A percentile compares a stretch with the other conserved stretches of the same genome.
phyloP scores from a whole-genome alignment of 2,797 vertebrate species.

The Otolemur crassicaudatus region DNA sequence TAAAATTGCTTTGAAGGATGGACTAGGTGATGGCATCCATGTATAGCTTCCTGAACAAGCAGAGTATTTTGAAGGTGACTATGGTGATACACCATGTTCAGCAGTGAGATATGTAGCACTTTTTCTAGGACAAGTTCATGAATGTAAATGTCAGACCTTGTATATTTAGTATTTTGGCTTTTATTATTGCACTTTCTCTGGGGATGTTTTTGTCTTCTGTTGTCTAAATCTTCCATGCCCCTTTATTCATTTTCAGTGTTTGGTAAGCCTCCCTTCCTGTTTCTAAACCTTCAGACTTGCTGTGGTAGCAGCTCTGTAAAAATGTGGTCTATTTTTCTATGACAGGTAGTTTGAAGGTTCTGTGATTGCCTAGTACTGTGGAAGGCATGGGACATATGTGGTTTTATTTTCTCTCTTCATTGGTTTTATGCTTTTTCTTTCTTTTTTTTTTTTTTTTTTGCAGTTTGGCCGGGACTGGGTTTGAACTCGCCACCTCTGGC shows the following conservation, averaged over 20 bases:
- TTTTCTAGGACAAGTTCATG: no score
- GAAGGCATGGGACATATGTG: background rate
- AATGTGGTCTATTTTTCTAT: conserved; percentile 13
- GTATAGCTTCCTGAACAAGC: no score
- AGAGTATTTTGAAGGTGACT: no score
- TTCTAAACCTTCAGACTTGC: background rate
- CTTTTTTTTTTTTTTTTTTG: no score
- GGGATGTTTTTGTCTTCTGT: background rate
- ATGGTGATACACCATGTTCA: no score
- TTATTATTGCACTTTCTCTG: background rate
- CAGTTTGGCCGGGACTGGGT: no score
- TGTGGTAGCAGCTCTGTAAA: background rate
- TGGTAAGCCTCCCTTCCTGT: background rate
- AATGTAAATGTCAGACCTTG: no score
- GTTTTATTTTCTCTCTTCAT: background rate
- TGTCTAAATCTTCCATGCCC: background rate
- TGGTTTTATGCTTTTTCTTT: background rate
- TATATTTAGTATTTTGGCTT: background rate
- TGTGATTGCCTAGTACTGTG: background rate
- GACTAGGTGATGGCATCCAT: no score
- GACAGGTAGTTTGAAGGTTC: background rate
- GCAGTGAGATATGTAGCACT: no score
- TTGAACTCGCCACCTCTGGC: no score
- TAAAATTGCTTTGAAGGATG: no score
- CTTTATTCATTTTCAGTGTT: background rate